These are phyloP conservation scores for Xenopus tropicalis DNA, from an alignment of 2,113 vertebrate species.

Conservation along the genomic window DNA sequence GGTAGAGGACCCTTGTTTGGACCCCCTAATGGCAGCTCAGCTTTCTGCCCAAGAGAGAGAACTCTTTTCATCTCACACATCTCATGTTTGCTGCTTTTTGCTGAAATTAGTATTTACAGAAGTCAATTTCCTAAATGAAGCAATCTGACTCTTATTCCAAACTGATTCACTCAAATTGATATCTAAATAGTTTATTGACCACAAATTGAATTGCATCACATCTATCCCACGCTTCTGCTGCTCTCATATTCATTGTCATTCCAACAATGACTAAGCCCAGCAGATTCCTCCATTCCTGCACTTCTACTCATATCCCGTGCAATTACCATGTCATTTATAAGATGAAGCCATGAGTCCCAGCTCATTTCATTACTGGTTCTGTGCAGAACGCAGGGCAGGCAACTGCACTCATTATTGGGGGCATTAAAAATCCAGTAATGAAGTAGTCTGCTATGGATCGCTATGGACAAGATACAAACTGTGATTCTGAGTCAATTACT, in stretches of 20 bases:
- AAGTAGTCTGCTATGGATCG: too few species aligned
- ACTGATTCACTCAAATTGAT: constrained; percentile 33
- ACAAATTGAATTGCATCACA: constrained; percentile 27
- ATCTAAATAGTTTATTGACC: constrained; percentile 40
- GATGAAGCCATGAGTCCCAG: constrained; percentile 2
- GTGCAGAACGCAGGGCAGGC: not conserved
- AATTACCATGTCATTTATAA: constrained; percentile 24
- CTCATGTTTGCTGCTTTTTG: constrained; percentile 5
- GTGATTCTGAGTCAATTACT: too few species aligned
- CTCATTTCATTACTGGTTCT: not conserved
- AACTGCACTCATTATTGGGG: not conserved
- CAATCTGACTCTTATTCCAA: constrained; percentile 22
- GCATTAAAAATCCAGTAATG: not conserved
- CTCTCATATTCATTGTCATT: constrained; percentile 3
- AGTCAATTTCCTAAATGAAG: constrained; percentile 28
- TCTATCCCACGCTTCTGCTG: not conserved
- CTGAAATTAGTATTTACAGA: constrained; percentile 7
- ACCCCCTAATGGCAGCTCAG: too few species aligned
- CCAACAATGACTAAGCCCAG: not conserved
- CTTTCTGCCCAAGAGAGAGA: too few species aligned
- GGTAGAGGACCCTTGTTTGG: too few species aligned
- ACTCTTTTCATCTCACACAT: not conserved
- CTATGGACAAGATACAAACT: too few species aligned
- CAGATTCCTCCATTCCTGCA: not conserved
- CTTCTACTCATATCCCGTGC: constrained; percentile 6